Evolutionary conservation across 1,140 invertebrate genomes (phyloP).

Genomic region (Leucophenga varia): DNA sequence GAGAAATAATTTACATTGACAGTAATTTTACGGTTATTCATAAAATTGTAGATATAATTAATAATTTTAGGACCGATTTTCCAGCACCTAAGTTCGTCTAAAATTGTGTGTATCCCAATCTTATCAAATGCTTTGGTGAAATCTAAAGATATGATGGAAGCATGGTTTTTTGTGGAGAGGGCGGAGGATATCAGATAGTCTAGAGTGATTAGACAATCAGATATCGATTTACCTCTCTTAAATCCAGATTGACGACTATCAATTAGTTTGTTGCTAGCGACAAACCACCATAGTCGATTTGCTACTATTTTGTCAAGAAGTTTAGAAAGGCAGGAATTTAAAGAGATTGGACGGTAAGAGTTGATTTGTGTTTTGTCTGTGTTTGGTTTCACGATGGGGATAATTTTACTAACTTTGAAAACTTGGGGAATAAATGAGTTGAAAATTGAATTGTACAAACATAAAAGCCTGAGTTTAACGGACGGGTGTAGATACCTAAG

Average conservation of each 20-base stretch:
- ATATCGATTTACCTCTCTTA: too few relatives aligned
- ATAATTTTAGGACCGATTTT: constrained; percentile 13
- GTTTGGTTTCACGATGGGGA: constrained; percentile 4
- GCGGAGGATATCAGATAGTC: too few relatives aligned
- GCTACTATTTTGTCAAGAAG: constrained; percentile 7
- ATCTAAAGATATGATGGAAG: constrained; percentile 15
- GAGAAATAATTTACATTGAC: constrained; percentile 1
- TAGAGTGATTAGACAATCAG: too few relatives aligned
- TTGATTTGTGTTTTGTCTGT: not conserved
- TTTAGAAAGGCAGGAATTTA: constrained; percentile 5
- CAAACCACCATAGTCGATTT: not conserved
- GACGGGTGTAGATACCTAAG: constrained; percentile 1
- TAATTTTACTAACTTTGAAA: constrained; percentile 1
- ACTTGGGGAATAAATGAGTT: constrained; percentile 1
- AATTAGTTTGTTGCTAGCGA: not conserved
- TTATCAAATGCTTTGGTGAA: constrained; percentile 15
- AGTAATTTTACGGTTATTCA: constrained; percentile 18
- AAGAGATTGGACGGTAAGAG: constrained; percentile 4
- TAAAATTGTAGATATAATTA: constrained; percentile 8
- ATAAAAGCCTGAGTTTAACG: not conserved
- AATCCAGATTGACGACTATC: not conserved
- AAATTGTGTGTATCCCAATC: constrained; percentile 9
- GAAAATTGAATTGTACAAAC: not conserved
- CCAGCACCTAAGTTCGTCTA: constrained; percentile 10
- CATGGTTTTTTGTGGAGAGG: too few relatives aligned